phyloP scores from a whole-genome alignment of 2,888 invertebrate species.

The Prostheceraeus crozeri region DNA sequence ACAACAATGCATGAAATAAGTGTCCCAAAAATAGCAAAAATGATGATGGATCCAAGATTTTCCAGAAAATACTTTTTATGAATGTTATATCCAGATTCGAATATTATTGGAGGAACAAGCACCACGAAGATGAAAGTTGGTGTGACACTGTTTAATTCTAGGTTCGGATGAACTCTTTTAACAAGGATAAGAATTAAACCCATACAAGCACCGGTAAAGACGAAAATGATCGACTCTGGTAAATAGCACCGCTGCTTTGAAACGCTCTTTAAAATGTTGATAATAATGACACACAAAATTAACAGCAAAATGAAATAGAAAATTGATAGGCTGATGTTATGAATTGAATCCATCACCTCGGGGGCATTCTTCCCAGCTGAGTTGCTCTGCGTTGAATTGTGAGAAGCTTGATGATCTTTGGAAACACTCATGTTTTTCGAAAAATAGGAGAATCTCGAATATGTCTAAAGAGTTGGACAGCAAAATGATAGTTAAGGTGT shows the following conservation, averaged over 20 bases:
- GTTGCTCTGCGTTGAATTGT: no score
- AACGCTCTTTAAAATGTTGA: constrained; percentile 86
- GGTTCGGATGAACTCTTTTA: no score
- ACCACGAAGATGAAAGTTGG: constrained; percentile 96
- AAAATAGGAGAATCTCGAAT: no score
- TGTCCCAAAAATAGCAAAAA: constrained; percentile 94
- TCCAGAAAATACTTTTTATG: constrained; percentile 76
- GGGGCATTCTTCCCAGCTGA: no score
- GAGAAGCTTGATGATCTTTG: no score
- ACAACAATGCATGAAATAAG: constrained; percentile 91
- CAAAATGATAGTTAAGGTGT: no score
- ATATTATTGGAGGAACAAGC: constrained; percentile 91
- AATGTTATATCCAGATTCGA: constrained; percentile 95
- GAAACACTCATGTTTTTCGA: no score
- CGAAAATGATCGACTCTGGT: constrained; percentile 92
- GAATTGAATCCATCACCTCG: no score
- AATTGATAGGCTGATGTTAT: constrained; percentile 89
- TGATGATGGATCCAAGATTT: constrained; percentile 91
- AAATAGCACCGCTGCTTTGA: constrained; percentile 91
- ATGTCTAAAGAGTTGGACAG: no score
- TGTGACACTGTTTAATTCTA: no score
- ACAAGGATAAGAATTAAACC: constrained; percentile 79
- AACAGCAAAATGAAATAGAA: constrained; percentile 93
- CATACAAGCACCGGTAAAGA: constrained; percentile 80
- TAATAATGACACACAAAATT: constrained; percentile 77